These are phyloP conservation scores for Atta colombica DNA, from an alignment of 1,140 invertebrate species.

Conservation along the genomic window DNA sequence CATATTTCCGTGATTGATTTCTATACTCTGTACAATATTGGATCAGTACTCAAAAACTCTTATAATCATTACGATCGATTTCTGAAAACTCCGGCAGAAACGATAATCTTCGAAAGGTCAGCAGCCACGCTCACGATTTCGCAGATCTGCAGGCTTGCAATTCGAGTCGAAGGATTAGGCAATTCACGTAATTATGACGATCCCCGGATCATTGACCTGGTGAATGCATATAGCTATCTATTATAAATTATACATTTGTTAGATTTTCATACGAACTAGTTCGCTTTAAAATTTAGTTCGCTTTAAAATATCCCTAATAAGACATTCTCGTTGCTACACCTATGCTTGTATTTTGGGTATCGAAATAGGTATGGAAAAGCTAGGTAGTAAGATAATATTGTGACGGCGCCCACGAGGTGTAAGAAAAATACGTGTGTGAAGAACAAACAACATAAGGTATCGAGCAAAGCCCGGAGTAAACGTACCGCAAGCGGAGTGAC, in stretches of 20 bases:
- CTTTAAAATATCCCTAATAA: not conserved
- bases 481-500: conserved; percentile 27
- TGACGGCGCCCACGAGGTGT: conserved; percentile 53
- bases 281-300: not conserved
- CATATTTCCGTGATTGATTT: conserved; percentile 37
- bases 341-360: conserved; percentile 19
- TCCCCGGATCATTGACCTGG: conserved; percentile 15
- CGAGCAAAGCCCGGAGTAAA: conserved; percentile 53
- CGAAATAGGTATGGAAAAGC: conserved; percentile 33
- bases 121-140: conserved; percentile 37
- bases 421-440: conserved; percentile 61
- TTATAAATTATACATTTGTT: conserved; percentile 31
- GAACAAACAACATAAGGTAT: conserved; percentile 55
- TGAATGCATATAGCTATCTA: not conserved
- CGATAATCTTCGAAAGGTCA: conserved; percentile 36
- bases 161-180: conserved; percentile 41
- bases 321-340: not conserved
- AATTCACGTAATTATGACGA: conserved; percentile 40
- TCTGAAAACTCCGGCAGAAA: conserved; percentile 17
- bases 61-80: conserved; percentile 34
- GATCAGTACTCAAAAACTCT: not conserved
- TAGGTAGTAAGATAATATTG: conserved; percentile 52
- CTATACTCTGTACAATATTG: conserved; percentile 19
- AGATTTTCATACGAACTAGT: not conserved
- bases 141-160: not conserved